These are phyloP conservation scores for Pammene aurita DNA, from an alignment of 2,888 invertebrate species.

Conservation along the genomic window DNA sequence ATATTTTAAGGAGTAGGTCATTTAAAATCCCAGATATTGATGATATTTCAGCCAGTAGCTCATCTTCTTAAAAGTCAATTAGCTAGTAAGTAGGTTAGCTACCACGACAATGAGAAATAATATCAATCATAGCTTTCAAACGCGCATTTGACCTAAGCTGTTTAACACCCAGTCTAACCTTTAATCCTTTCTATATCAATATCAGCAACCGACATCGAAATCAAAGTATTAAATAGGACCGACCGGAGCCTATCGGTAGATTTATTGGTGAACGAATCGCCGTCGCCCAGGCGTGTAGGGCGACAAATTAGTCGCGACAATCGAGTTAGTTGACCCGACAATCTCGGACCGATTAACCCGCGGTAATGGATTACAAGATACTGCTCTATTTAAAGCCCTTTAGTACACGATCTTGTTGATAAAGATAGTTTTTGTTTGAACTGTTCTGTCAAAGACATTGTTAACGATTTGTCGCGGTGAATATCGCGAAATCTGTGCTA, in stretches of 20 bases:
- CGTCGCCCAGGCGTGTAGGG: slow-evolving; percentile 59
- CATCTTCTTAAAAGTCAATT: no score
- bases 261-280: slow-evolving; percentile 46
- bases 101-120: no score
- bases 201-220: neutral
- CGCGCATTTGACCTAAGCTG: neutral
- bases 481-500: no score
- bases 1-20: no score
- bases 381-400: slow-evolving; percentile 5
- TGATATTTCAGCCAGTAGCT: no score
- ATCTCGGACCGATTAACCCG: slow-evolving; percentile 65
- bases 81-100: no score
- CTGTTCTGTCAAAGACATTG: neutral
- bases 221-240: slow-evolving; percentile 10
- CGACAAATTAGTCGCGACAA: slow-evolving; percentile 79
- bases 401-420: neutral
- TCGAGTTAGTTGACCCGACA: slow-evolving; percentile 80
- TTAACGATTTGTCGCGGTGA: no score
- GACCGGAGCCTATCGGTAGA: slow-evolving; percentile 36
- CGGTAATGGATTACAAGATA: slow-evolving; percentile 38
- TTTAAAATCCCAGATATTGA: no score
- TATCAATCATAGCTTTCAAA: no score
- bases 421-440: neutral
- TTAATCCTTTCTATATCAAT: slow-evolving; percentile 15
- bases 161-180: neutral